Evolutionary conservation across 2,888 invertebrate species (phyloP).

Genomic region (Acleris laterana): DNA sequence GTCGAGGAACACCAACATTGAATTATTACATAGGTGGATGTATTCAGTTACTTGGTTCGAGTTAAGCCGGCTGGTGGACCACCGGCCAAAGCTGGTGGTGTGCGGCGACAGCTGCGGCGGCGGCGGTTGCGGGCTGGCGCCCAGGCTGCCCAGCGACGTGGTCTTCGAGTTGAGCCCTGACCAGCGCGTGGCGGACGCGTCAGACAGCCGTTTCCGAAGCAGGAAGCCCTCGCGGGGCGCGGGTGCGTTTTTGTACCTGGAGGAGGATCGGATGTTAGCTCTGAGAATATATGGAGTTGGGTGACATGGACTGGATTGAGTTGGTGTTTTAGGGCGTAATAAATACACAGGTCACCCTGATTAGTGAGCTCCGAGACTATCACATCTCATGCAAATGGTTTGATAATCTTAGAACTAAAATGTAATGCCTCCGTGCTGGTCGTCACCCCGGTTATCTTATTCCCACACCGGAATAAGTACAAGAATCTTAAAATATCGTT

Average conservation of each 20-base stretch:
- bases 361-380: too few species aligned
- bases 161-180: conserved; percentile 92
- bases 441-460: too few species aligned
- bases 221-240: conserved; percentile 92
- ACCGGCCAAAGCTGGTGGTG: conserved; percentile 85
- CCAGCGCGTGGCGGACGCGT: conserved; percentile 85
- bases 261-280: neutral
- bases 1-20: too few species aligned
- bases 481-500: too few species aligned
- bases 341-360: too few species aligned
- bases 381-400: too few species aligned
- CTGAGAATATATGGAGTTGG: neutral
- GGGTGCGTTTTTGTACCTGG: conserved; percentile 86
- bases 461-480: too few species aligned
- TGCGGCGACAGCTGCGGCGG: conserved; percentile 78
- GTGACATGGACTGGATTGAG: too few species aligned
- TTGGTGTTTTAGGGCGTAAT: too few species aligned
- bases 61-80: conserved; percentile 91
- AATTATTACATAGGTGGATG: neutral
- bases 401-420: too few species aligned
- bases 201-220: conserved; percentile 90
- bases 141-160: conserved; percentile 92
- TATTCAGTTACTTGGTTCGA: conserved; percentile 83
- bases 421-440: too few species aligned
- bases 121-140: conserved; percentile 85